These are phyloP conservation scores for Corythaixoides concolor DNA, from an alignment of 2,113 vertebrate genomes.

Conservation along the genomic window DNA sequence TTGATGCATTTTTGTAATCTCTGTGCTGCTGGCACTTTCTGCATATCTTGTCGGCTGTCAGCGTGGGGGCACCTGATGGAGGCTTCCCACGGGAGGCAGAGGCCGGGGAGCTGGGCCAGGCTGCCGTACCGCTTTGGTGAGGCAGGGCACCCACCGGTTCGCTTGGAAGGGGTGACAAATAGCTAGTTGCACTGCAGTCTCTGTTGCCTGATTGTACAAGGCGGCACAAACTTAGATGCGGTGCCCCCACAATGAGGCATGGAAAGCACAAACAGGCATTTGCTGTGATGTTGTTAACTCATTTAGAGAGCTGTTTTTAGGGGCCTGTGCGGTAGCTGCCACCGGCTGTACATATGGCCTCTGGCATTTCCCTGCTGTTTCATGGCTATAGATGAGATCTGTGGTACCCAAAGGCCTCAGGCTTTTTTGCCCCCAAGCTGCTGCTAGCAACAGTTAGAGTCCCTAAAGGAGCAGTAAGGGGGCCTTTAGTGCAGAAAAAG, in stretches of 20 bases:
- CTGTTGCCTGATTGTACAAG: background rate
- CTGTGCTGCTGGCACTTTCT: background rate
- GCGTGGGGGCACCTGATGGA: background rate
- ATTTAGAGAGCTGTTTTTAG: background rate
- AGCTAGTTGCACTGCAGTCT: background rate
- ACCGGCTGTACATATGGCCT: background rate
- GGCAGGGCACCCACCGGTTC: fast-evolving
- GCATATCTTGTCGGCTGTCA: background rate
- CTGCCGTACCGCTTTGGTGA: background rate
- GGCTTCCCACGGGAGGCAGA: background rate
- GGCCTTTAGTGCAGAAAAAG: background rate
- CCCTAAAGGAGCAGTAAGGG: background rate
- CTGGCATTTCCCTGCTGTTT: background rate
- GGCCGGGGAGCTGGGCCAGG: background rate
- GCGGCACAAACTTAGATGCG: background rate
- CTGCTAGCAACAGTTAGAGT: background rate
- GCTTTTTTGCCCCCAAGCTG: background rate
- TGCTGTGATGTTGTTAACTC: background rate
- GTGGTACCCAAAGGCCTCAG: background rate
- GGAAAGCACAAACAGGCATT: background rate
- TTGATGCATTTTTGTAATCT: background rate
- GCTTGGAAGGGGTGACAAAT: background rate
- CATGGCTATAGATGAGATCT: background rate
- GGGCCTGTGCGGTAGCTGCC: background rate
- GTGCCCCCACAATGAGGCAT: background rate